Evolutionary conservation across 2,888 invertebrate species (phyloP), one percentile per base, ranked within the genome.

Genomic region (Lampropteryx suffumata): DNA sequence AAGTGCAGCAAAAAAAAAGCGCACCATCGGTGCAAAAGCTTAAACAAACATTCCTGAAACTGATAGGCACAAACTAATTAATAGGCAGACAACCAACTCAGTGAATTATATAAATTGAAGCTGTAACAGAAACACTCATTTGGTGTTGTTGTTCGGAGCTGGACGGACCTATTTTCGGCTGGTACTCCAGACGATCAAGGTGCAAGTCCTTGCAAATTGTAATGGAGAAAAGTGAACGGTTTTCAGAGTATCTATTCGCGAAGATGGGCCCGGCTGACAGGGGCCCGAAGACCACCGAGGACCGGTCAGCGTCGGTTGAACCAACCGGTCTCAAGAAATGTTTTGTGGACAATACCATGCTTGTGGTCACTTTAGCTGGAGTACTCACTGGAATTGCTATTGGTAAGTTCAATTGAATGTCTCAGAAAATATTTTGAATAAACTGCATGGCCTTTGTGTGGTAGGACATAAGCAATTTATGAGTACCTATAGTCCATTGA

Each of bases 231-330:
- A 83, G 92, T 85, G 92, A 90, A 83, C 92, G 92, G 72, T 94
- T 94, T 92, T 93, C 94, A 94, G 95, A 94, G 86, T 95, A 95
- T 88, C 91, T 94, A 85, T 95, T 95, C 83, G 94, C 94, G 84
- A 95, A 95, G 92, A 95, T 95, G 94, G 94, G 94, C 77, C 92
- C 93, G 67, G 92, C 92, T 60, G 91, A 91, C 64, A 84, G 91
- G 63, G 90, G 92, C 72, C 92, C 92, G 69, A 92, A 92, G 83
- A 91, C 91, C 59, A 92, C 92, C 37, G 92, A 92, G 66, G 91
- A 91, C 65, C 90, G 92, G 71, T 91, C 92, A 61, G 93, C 94
- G 59, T 92, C 92, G 61, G 85, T 92, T 55, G 94, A 94, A 79
- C 90, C 92, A 57, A 93, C 93, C 59, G 94, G 94, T 45, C 82